A percentile compares a stretch with the other conserved stretches of the same genome.
Conservation (phyloP, 2,797 vertebrate species). For the Harpagifer antarcticus region DNA sequence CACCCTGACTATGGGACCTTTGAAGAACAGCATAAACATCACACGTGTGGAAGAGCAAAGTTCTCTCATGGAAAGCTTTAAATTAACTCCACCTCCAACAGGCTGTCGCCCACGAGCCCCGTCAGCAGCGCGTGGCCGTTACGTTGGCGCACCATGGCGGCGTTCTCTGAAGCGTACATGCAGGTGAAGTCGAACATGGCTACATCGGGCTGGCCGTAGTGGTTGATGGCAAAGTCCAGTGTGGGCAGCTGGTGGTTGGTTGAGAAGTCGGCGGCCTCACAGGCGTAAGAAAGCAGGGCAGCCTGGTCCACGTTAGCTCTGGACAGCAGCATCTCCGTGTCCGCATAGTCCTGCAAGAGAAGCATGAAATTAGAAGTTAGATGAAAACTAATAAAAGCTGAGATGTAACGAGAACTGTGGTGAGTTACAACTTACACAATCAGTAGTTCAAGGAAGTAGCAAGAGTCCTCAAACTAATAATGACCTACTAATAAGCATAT, state of each 20-base stretch:
- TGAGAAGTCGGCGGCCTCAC: constrained; percentile 96
- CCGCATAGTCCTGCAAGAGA: constrained; percentile 90
- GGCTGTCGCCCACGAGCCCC: constrained; percentile 95
- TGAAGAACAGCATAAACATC: neutral
- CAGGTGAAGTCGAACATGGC: constrained; percentile 99
- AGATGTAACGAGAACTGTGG: neutral
- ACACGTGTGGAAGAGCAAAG: neutral
- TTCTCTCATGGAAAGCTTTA: neutral
- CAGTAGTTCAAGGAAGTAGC: neutral
- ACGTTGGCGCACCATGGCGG: constrained; percentile 94
- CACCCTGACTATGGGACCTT: no score
- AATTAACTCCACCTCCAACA: constrained; percentile 92
- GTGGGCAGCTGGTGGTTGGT: constrained; percentile 96
- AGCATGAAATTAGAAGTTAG: neutral
- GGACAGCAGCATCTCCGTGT: constrained; percentile 94
- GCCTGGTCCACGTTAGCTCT: constrained; percentile 96
- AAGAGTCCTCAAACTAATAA: neutral
- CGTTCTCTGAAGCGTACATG: constrained; percentile 98
- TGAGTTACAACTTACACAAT: neutral
- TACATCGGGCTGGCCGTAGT: constrained; percentile 98
- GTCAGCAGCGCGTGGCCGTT: constrained; percentile 92
- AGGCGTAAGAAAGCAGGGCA: constrained; percentile 93
- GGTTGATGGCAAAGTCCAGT: constrained; percentile 98
- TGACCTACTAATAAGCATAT: neutral
- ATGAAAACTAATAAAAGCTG: rapidly evolving